Percentiles rank a stretch among this genome's conserved stretches.
Evolutionary conservation across 2,888 invertebrate species (phyloP).

Genomic region (Automeris io): DNA sequence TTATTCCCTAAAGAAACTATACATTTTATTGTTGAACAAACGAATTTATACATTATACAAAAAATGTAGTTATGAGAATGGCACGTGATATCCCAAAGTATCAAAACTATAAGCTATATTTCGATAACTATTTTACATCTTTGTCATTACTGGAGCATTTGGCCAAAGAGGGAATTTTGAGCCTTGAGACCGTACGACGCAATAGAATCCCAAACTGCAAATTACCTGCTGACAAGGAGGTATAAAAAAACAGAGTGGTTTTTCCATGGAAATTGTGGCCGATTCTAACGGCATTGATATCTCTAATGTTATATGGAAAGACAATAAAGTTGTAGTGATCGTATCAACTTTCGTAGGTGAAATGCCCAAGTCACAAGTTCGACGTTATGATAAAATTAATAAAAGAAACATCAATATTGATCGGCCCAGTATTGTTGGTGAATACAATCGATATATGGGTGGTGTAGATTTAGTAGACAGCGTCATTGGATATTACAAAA

Average conservation of each 20-base stretch:
- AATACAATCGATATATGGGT: constrained; percentile 22
- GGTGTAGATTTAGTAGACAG: constrained; percentile 19
- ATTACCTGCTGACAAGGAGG: constrained; percentile 24
- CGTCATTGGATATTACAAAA: constrained; percentile 15
- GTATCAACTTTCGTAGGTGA: constrained; percentile 30
- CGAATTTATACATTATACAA: no score
- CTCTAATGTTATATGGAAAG: constrained; percentile 25
- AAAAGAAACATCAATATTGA: constrained; percentile 16
- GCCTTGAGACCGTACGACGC: no score
- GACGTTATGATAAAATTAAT: constrained; percentile 16
- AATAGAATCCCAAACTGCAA: constrained; percentile 28
- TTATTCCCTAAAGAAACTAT: no score
- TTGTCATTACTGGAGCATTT: no score
- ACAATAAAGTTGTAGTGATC: constrained; percentile 35
- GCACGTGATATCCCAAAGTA: no score
- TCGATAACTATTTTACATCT: no score
- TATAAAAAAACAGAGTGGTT: constrained; percentile 15
- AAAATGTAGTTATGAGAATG: no score
- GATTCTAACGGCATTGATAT: constrained; percentile 20
- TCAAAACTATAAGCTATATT: no score
- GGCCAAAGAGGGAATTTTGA: no score
- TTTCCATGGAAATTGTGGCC: constrained; percentile 12
- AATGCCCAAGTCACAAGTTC: constrained; percentile 18
- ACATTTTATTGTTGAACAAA: no score
- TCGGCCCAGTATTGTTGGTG: constrained; percentile 18